Conservation (phyloP, 1,140 invertebrate species). For the Laupala kohalensis region DNA sequence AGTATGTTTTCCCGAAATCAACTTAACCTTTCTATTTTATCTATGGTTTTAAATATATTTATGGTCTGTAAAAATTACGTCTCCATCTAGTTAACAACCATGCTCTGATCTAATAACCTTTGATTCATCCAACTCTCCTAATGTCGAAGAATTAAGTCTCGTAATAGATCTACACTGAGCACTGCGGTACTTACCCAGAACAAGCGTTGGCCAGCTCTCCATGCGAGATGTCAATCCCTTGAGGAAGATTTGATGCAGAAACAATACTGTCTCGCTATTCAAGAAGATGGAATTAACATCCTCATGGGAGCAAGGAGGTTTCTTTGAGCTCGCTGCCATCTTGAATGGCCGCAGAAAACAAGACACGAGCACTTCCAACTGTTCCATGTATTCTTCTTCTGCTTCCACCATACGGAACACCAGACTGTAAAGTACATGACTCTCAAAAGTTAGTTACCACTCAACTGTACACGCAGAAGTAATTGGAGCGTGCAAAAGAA, state of each 20-base stretch:
- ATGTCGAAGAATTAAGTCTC: no score
- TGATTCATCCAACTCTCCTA: no score
- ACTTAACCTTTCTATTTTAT: no score
- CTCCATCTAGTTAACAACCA: no score
- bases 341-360: conserved; percentile 84
- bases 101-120: no score
- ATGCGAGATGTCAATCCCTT: conserved; percentile 85
- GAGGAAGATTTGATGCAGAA: conserved; percentile 88
- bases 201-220: conserved; percentile 85
- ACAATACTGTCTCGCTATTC: conserved; percentile 86
- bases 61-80: no score
- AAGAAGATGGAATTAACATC: conserved; percentile 92
- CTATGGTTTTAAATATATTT: no score
- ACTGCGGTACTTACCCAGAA: conserved; percentile 48
- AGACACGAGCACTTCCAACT: conserved; percentile 82
- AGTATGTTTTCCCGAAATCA: no score
- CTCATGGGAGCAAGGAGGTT: conserved; percentile 84
- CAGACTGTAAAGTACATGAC: conserved; percentile 40
- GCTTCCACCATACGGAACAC: conserved; percentile 87
- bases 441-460: no score
- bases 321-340: conserved; percentile 89
- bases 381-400: conserved; percentile 83
- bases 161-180: no score
- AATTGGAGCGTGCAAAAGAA: neutral
- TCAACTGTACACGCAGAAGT: neutral